These are phyloP conservation scores for Smutsia gigantea DNA, from an alignment of 2,797 vertebrate species.

Conservation along the genomic window DNA sequence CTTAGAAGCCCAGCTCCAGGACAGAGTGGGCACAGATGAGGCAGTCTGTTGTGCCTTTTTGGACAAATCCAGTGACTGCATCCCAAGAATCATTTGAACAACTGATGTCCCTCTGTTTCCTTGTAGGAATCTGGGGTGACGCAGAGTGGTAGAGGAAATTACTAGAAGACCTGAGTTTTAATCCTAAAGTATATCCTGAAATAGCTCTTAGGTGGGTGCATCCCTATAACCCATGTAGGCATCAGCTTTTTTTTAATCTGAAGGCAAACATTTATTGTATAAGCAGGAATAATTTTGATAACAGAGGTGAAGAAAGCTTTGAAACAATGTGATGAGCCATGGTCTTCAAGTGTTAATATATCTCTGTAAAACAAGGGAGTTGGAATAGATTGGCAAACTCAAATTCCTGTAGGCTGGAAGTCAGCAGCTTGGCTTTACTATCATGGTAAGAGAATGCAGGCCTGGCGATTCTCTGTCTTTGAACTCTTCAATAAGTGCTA, in stretches of 20 bases:
- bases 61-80: background rate
- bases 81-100: background rate
- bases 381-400: background rate
- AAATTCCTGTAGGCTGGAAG: background rate
- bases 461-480: background rate
- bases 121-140: background rate
- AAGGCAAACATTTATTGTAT: background rate
- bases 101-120: background rate
- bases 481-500: background rate
- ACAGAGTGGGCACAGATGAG: background rate
- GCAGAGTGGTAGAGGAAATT: background rate
- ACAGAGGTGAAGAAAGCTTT: background rate
- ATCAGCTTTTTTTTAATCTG: background rate
- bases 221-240: background rate
- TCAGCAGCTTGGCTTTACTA: background rate
- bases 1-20: background rate
- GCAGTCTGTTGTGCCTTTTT: background rate
- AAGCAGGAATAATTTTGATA: background rate
- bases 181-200: background rate
- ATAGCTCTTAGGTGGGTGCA: background rate
- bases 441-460: background rate
- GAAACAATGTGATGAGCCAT: background rate
- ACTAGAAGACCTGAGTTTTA: background rate
- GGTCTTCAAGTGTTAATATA: background rate
- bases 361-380: background rate